phyloP scores from a whole-genome alignment of 1,140 invertebrate species.

The Nasonia vitripennis region DNA sequence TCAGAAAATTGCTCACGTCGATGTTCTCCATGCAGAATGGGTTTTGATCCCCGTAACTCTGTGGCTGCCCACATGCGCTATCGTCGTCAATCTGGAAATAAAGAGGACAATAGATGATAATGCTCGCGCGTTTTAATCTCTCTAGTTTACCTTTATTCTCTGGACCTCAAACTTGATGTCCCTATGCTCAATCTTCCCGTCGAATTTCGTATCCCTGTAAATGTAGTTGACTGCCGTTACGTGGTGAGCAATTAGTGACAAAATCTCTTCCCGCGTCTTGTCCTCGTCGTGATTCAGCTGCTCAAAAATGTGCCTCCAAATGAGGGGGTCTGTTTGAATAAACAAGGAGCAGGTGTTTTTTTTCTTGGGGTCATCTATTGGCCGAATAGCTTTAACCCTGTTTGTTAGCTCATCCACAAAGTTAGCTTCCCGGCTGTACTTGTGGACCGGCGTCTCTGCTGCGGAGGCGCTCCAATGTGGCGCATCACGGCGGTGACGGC shows the following conservation, averaged over 20 bases:
- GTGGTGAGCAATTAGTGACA: slow-evolving; percentile 97
- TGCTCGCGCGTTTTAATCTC: neutral
- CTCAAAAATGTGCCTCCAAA: slow-evolving; percentile 93
- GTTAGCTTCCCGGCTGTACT: slow-evolving; percentile 82
- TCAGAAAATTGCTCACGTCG: slow-evolving; percentile 99
- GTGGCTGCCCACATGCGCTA: slow-evolving; percentile 81
- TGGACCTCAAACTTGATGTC: slow-evolving; percentile 99
- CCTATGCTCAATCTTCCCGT: slow-evolving; percentile 88
- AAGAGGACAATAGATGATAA: neutral
- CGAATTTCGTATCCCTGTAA: slow-evolving; percentile 96
- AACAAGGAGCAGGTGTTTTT: slow-evolving; percentile 92
- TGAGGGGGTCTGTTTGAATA: slow-evolving; percentile 97
- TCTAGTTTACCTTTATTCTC: slow-evolving; percentile 87
- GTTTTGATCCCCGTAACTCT: slow-evolving; percentile 84
- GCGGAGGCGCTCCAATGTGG: slow-evolving; percentile 39
- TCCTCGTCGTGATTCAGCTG: slow-evolving; percentile 82
- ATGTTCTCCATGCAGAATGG: slow-evolving; percentile 98
- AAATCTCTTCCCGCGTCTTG: slow-evolving; percentile 97
- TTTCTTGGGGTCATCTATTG: slow-evolving; percentile 84
- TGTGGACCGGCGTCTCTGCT: slow-evolving; percentile 74
- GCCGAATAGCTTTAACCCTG: slow-evolving; percentile 75
- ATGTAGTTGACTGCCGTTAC: slow-evolving; percentile 99
- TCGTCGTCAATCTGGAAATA: slow-evolving; percentile 89
- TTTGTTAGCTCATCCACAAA: neutral
- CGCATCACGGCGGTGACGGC: no score